Conservation (phyloP, 2,113 vertebrate species). For the Petromus typicus region DNA sequence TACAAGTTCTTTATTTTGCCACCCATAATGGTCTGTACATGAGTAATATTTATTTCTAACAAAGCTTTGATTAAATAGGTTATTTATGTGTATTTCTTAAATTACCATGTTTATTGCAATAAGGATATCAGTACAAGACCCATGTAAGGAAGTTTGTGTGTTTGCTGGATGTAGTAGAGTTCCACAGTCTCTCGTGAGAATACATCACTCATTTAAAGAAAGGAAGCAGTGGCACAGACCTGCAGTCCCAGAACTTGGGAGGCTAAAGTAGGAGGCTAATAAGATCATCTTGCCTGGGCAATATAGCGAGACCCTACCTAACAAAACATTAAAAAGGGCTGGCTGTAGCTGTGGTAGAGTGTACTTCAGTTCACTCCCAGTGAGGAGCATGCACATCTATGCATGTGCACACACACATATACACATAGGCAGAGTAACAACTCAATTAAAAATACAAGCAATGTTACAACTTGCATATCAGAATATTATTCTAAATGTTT, state of each 20-base stretch:
- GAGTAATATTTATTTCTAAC: not conserved
- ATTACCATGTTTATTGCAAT: not conserved
- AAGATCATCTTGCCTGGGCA: not conserved
- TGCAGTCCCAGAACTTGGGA: not conserved
- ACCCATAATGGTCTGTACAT: not conserved
- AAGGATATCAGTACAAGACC: not conserved
- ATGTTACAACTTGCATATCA: not conserved
- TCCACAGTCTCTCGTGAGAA: not conserved
- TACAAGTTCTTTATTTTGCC: not conserved
- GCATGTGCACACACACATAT: not conserved
- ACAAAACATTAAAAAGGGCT: not conserved
- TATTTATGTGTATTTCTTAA: not conserved
- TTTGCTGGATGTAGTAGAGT: not conserved
- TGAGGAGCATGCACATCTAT: not conserved
- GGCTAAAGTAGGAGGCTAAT: not conserved
- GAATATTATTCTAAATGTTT: slow-evolving; percentile 29
- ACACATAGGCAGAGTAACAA: not conserved
- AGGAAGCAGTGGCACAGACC: not conserved
- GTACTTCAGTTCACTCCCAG: not conserved
- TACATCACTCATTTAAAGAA: not conserved
- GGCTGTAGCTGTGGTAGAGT: not conserved
- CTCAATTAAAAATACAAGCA: slow-evolving; percentile 15
- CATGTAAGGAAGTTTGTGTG: not conserved
- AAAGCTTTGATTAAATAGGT: not conserved
- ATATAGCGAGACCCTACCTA: not conserved